A percentile compares a stretch with the other conserved stretches of the same genome.
Evolutionary conservation across 2,113 vertebrate genomes (phyloP).

Genomic region (Protobothrops flavoviridis): DNA sequence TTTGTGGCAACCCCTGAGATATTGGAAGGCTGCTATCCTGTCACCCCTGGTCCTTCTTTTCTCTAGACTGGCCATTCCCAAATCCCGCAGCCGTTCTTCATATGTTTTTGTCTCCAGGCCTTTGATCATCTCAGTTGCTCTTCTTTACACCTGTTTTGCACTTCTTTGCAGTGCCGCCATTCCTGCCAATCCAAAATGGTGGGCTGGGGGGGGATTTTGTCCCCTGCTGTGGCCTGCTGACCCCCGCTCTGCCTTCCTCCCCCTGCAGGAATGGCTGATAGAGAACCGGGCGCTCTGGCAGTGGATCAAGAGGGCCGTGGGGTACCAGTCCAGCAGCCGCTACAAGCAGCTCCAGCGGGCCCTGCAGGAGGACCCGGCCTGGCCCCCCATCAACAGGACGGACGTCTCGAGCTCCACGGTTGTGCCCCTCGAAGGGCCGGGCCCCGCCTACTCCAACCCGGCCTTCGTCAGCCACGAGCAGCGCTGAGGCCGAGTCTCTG

Average conservation of each 20-base stretch:
- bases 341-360: conserved; percentile 66
- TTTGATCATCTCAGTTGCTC: too few relatives aligned
- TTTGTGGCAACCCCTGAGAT: too few relatives aligned
- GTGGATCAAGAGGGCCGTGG: conserved; percentile 63
- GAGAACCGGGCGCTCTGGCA: conserved; percentile 75
- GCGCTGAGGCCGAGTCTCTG: fast-evolving
- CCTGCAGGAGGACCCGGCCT: conserved; percentile 64
- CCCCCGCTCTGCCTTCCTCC: neutral
- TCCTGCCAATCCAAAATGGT: neutral
- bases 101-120: too few relatives aligned
- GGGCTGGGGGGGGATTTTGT: neutral
- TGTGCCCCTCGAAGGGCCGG: conserved; percentile 21
- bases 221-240: neutral
- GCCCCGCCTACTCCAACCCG: conserved; percentile 67
- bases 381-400: conserved; percentile 71
- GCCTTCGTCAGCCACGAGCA: conserved; percentile 70
- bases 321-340: conserved; percentile 65
- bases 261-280: conserved; percentile 69
- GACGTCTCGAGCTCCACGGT: conserved; percentile 46
- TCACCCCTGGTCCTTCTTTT: too few relatives aligned
- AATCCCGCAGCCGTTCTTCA: too few relatives aligned
- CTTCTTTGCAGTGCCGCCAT: too few relatives aligned
- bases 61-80: too few relatives aligned
- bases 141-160: too few relatives aligned
- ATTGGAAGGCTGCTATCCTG: too few relatives aligned